These are phyloP conservation scores for Progne subis DNA, from an alignment of 2,113 vertebrate genomes.

Conservation along the genomic window DNA sequence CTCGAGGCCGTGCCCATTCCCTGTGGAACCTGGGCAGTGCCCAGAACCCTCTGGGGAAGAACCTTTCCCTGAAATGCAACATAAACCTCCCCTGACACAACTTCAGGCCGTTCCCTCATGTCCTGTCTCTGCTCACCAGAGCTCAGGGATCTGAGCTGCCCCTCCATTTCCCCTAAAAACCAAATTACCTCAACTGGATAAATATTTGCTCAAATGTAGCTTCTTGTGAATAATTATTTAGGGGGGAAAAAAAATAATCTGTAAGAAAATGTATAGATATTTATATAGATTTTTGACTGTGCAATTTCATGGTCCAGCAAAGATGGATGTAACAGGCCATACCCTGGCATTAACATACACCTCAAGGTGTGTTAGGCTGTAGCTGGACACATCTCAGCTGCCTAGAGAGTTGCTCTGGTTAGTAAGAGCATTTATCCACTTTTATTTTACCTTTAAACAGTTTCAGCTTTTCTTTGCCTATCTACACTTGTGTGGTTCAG, in stretches of 20 bases:
- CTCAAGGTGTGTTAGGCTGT: not conserved
- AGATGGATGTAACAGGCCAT: no score
- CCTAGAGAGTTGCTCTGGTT: not conserved
- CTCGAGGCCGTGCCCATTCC: accelerated
- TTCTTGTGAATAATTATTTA: not conserved
- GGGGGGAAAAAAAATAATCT: not conserved
- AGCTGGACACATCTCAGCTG: not conserved
- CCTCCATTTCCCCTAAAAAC: not conserved
- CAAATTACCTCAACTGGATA: no score
- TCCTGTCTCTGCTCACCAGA: not conserved
- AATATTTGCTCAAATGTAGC: not conserved
- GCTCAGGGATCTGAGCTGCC: not conserved
- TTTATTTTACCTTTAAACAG: not conserved
- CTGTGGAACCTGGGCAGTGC: not conserved
- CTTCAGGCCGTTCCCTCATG: not conserved
- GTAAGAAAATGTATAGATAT: not conserved
- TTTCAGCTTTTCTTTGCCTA: not conserved
- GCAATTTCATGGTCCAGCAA: not conserved
- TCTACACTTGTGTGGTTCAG: not conserved
- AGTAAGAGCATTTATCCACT: not conserved
- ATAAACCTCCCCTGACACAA: not conserved
- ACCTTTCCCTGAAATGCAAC: not conserved
- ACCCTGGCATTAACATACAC: no score
- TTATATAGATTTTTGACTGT: no score
- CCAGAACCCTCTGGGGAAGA: not conserved